These are phyloP conservation scores for Pteruthius melanotis DNA, from an alignment of 2,113 vertebrate species.

Conservation along the genomic window DNA sequence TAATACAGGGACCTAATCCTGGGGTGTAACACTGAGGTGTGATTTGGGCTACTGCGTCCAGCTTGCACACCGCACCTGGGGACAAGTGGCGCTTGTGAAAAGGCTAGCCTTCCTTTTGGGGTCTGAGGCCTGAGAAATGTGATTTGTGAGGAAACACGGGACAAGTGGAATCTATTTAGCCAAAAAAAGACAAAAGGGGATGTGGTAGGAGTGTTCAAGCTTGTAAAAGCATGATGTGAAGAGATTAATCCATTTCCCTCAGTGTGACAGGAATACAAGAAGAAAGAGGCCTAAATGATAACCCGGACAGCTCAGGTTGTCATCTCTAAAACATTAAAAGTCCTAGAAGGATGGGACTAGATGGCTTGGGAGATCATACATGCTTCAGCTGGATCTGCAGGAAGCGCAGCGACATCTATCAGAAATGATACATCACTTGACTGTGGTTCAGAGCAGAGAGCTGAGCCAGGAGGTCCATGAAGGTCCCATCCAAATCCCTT, in stretches of 20 bases:
- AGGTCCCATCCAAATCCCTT: neutral
- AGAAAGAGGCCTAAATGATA: neutral
- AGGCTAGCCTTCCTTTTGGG: neutral
- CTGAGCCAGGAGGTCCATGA: neutral
- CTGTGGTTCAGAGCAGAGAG: neutral
- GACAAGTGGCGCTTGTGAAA: too few species aligned
- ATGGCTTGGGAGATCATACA: neutral
- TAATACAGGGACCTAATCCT: neutral
- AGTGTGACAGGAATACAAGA: neutral
- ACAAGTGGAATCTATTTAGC: neutral
- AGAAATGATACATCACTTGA: neutral
- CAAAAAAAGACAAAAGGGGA: neutral
- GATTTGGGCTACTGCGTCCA: accelerated
- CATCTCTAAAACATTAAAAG: neutral
- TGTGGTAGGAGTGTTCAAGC: neutral
- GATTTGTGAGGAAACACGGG: neutral
- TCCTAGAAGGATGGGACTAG: neutral
- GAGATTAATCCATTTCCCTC: neutral
- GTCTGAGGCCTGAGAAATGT: neutral
- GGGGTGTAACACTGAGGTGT: neutral
- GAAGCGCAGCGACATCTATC: neutral
- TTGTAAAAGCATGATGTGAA: neutral
- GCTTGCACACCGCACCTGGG: accelerated
- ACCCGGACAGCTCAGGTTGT: neutral
- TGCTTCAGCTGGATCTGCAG: neutral